Evolutionary conservation across 2,797 vertebrate genomes (phyloP).

Genomic region (Acrossocheilus fasciatus): DNA sequence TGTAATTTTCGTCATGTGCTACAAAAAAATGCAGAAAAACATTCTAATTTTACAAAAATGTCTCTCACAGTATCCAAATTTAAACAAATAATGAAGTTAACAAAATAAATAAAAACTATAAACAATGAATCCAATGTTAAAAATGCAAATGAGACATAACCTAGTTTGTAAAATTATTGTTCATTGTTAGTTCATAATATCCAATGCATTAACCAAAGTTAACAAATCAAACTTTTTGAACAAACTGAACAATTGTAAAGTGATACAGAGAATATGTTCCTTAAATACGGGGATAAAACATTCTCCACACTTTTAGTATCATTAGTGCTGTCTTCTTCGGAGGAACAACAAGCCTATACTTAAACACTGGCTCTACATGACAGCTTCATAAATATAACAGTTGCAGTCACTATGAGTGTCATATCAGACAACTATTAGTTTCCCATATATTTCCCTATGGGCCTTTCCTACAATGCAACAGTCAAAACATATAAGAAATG

Average conservation of each 20-base stretch:
- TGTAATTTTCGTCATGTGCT: neutral
- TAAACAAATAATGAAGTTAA: neutral
- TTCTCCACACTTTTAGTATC: neutral
- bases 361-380: conserved; percentile 8
- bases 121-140: neutral
- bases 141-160: neutral
- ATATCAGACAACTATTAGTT: conserved; percentile 34
- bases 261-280: neutral
- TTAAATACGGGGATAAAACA: neutral
- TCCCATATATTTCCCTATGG: conserved; percentile 34
- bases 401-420: conserved; percentile 19
- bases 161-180: neutral
- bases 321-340: neutral
- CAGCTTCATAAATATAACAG: conserved; percentile 29
- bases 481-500: conserved; percentile 44
- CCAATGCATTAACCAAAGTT: neutral
- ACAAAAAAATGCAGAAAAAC: neutral
- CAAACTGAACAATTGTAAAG: neutral
- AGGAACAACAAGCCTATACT: conserved; percentile 1
- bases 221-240: neutral
- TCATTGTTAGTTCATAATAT: neutral
- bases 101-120: neutral
- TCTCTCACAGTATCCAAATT: neutral
- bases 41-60: neutral
- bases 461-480: conserved; percentile 30